Evolutionary conservation across 2,888 invertebrate genomes (phyloP).

Genomic region (Harpalus rufipes): DNA sequence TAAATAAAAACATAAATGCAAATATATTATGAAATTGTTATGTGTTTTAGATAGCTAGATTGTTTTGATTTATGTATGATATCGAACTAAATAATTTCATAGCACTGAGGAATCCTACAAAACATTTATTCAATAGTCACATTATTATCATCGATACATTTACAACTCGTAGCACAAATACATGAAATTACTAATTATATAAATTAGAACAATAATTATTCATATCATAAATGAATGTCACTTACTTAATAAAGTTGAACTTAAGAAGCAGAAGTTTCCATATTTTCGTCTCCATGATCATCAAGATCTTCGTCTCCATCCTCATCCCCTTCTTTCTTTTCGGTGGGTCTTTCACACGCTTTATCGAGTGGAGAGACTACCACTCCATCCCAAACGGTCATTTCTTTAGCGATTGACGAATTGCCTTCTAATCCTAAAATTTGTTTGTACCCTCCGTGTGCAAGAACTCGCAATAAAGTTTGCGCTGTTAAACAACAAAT

Average conservation of each 20-base stretch:
- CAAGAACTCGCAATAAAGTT: constrained; percentile 92
- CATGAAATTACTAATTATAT: neutral
- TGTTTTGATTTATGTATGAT: constrained; percentile 22
- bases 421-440: constrained; percentile 86
- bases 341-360: constrained; percentile 91
- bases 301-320: constrained; percentile 85
- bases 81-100: constrained; percentile 19
- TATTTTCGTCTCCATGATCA: constrained; percentile 79
- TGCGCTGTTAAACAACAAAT: constrained; percentile 96
- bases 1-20: too few relatives aligned
- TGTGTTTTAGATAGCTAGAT: neutral
- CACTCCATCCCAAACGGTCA: constrained; percentile 98
- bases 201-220: constrained; percentile 22
- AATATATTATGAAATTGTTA: too few relatives aligned
- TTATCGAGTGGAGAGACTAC: constrained; percentile 97
- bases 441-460: constrained; percentile 96
- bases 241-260: constrained; percentile 22
- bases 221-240: constrained; percentile 21
- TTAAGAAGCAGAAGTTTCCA: constrained; percentile 76
- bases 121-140: constrained; percentile 39
- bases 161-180: constrained; percentile 36
- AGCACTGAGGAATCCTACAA: constrained; percentile 20
- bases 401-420: constrained; percentile 84
- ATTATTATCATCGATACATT: constrained; percentile 32
- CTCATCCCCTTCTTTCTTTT: constrained; percentile 86